These are phyloP conservation scores for Lepus timidus DNA, from an alignment of 2,113 vertebrate genomes.

Conservation along the genomic window DNA sequence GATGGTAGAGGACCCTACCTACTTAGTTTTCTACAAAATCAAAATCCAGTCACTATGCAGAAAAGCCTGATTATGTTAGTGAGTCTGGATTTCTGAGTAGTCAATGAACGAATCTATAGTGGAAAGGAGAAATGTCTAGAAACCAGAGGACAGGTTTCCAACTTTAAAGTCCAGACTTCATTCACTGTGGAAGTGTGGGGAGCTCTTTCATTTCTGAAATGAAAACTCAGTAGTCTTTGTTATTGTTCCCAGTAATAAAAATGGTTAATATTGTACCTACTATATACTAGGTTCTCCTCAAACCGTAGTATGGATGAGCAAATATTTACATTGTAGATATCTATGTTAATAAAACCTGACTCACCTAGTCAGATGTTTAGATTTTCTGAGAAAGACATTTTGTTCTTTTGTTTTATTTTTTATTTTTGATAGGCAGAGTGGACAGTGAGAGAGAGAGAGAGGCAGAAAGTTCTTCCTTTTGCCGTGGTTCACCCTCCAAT, in stretches of 20 bases:
- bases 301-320: not conserved
- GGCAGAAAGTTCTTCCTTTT: too few species aligned
- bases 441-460: too few species aligned
- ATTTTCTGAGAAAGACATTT: conserved; percentile 7
- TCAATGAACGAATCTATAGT: not conserved
- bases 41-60: not conserved
- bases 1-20: rapidly evolving
- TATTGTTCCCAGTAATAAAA: not conserved
- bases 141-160: not conserved
- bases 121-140: not conserved
- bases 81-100: not conserved
- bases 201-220: not conserved
- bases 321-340: not conserved
- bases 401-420: not conserved
- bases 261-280: not conserved
- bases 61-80: not conserved
- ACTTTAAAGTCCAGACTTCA: not conserved
- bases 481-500: too few species aligned
- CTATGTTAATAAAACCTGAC: not conserved
- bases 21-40: not conserved
- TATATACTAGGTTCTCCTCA: not conserved
- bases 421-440: too few species aligned
- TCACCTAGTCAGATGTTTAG: not conserved
- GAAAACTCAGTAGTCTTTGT: not conserved
- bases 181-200: not conserved